Conservation (phyloP, 92 coral and sea anemone genomes). For the Phenganax subtilis region DNA sequence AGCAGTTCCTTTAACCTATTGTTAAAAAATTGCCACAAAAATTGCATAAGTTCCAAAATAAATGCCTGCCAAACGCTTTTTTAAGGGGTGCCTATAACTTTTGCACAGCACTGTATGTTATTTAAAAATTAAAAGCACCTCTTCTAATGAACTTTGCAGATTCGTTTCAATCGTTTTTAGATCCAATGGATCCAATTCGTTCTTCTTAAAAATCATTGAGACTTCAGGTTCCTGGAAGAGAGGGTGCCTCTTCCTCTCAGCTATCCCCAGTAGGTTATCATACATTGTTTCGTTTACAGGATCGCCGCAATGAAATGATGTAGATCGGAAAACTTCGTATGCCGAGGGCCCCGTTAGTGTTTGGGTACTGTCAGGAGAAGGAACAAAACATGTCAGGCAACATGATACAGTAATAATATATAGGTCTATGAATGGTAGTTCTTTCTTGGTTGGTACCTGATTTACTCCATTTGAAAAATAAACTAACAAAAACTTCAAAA, state of each 20-base stretch:
- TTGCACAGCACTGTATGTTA: not conserved
- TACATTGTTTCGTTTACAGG: slow-evolving; percentile 88
- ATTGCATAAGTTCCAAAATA: no score
- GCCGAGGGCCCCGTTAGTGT: slow-evolving; percentile 79
- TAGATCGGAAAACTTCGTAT: slow-evolving; percentile 71
- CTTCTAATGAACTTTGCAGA: slow-evolving; percentile 74
- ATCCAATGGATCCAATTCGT: slow-evolving; percentile 79
- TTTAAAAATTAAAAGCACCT: slow-evolving; percentile 50
- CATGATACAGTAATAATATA: no score
- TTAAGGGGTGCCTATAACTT: no score
- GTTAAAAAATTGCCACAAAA: no score
- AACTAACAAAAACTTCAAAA: no score
- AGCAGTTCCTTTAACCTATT: no score
- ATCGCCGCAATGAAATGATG: slow-evolving; percentile 80
- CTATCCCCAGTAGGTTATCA: slow-evolving; percentile 83
- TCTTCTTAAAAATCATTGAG: slow-evolving; percentile 90
- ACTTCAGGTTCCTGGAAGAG: slow-evolving; percentile 95
- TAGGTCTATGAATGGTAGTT: no score
- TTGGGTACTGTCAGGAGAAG: slow-evolving; percentile 40
- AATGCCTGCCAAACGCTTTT: no score
- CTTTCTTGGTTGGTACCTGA: no score
- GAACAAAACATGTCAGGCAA: no score
- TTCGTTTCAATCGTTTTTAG: slow-evolving; percentile 74
- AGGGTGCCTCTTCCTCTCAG: slow-evolving; percentile 67
- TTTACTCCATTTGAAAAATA: no score